Evolutionary conservation across 37 sponge, comb jelly and placozoan species (phyloP).

Genomic region (Halisarca cf. caerulea): DNA sequence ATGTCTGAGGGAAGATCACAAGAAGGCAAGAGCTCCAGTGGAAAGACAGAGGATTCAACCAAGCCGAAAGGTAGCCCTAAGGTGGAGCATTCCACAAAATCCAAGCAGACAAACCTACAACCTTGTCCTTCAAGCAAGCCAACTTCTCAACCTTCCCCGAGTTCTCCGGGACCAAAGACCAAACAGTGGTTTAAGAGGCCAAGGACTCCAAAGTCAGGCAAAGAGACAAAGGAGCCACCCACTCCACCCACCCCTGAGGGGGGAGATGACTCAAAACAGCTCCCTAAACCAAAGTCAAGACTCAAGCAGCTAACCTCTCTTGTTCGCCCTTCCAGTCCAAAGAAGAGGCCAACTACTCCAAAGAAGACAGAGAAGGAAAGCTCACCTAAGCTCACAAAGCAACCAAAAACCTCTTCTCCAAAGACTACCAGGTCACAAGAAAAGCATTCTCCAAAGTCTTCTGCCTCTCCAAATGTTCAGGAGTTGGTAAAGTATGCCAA

Average conservation of each 20-base stretch:
- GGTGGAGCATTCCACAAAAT: too few relatives aligned
- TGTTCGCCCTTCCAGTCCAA: constrained; percentile 10
- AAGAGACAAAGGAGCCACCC: background rate
- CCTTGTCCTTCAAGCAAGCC: background rate
- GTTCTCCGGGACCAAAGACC: constrained; percentile 53
- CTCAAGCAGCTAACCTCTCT: background rate
- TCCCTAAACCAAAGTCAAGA: background rate
- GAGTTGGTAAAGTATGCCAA: too few relatives aligned
- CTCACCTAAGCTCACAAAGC: background rate
- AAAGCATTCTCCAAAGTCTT: too few relatives aligned
- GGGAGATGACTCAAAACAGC: background rate
- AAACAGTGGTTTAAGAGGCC: constrained; percentile 9
- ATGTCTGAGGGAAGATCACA: background rate
- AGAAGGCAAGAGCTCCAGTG: too few relatives aligned
- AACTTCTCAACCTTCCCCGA: constrained; percentile 15
- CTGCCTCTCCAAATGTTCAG: too few relatives aligned
- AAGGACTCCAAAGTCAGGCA: background rate
- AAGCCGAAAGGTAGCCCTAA: background rate
- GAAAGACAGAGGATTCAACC: background rate
- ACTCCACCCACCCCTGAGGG: background rate
- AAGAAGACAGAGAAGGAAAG: background rate
- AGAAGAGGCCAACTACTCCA: background rate
- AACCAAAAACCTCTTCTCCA: background rate
- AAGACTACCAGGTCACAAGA: background rate
- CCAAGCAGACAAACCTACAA: too few relatives aligned